These are phyloP conservation scores for Microctonus brassicae DNA, from an alignment of 2,888 invertebrate genomes.

Conservation along the genomic window DNA sequence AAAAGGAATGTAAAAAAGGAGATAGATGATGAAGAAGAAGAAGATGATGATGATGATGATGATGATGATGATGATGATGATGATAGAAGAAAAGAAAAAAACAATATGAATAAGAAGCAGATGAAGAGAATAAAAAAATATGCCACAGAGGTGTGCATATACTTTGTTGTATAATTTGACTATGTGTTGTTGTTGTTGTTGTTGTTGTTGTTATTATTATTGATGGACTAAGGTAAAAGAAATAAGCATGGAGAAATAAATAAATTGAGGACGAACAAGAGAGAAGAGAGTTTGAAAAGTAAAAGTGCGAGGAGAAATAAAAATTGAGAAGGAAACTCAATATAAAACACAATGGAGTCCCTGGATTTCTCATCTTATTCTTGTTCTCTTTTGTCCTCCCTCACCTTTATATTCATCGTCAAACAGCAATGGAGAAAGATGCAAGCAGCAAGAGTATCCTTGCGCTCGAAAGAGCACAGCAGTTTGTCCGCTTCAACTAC, in stretches of 20 bases:
- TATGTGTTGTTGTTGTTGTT: background rate
- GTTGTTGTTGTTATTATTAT: too few relatives aligned
- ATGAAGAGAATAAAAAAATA: conserved; percentile 13
- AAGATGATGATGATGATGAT: background rate
- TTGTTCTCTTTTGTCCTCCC: conserved; percentile 23
- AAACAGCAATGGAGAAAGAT: conserved; percentile 24
- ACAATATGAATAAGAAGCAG: background rate
- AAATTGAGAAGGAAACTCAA: conserved; percentile 31
- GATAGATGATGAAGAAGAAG: conserved; percentile 5
- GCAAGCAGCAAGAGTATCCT: conserved; percentile 21
- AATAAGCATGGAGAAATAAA: background rate
- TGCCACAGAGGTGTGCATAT: conserved; percentile 29
- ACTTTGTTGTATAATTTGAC: background rate
- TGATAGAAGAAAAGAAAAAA: conserved; percentile 2
- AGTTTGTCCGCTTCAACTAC: conserved; percentile 26
- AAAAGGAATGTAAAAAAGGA: conserved; percentile 12
- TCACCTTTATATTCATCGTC: conserved; percentile 38
- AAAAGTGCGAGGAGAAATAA: conserved; percentile 20
- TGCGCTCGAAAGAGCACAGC: conserved; percentile 18
- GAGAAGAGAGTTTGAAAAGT: conserved; percentile 4
- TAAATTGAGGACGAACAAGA: conserved; percentile 11
- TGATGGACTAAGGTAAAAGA: background rate
- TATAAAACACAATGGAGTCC: conserved; percentile 33
- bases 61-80: background rate
- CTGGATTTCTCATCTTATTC: conserved; percentile 28